Base-by-base conservation (phyloP, 2,888 invertebrate genomes). In the Cecidostiba fungosa region DNA sequence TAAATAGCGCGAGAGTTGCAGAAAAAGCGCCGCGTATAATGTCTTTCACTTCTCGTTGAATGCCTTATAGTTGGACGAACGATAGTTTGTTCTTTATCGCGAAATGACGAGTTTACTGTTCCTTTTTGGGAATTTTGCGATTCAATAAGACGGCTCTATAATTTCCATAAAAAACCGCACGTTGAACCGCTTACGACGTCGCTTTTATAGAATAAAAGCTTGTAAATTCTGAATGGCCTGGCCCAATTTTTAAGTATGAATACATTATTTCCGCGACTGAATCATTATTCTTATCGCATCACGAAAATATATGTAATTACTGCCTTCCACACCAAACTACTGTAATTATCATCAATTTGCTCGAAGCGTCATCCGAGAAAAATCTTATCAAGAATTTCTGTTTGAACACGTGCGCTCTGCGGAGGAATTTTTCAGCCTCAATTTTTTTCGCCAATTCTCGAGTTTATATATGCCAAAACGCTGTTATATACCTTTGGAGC, bases 61-160 rank as follows among this genome's bases (percentile, higher is more conserved):
- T 66, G 29, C 26, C 66, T 36, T 36, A 59, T 69, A 79, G 26
- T 54, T 54, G 50, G 66, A 74, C 43, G 72, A 62, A 72, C n/a
- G 69, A 47, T 80, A 59, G 26, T 23, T 26, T 0, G 10, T 19
- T 70, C 50, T 66, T 84, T 78, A 78, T 82, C 76, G 76, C 29
- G 29, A 59, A n/a, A 59, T 6, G 8, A n/a, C n/a, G n/a, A 16
- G n/a, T n/a, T 19, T 54, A 54, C 19, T n/a, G 54, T n/a, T 16
- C 19, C 54, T 54, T 5, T 36, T 19, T n/a, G 54, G 16, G 5
- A n/a, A 6, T n/a, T 59, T 59, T 59, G 8, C n/a, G 54, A 59
- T n/a, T 59, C 54, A 8, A 59, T n/a, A 16, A 14, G 50, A 50
- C 19, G 4, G 3, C 50, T 50, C 16, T 12, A n/a, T 54, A 54